Evolutionary conservation across 2,113 vertebrate species (phyloP), one percentile per base, ranked within the genome.

Genomic region (Phainopepla nitens): DNA sequence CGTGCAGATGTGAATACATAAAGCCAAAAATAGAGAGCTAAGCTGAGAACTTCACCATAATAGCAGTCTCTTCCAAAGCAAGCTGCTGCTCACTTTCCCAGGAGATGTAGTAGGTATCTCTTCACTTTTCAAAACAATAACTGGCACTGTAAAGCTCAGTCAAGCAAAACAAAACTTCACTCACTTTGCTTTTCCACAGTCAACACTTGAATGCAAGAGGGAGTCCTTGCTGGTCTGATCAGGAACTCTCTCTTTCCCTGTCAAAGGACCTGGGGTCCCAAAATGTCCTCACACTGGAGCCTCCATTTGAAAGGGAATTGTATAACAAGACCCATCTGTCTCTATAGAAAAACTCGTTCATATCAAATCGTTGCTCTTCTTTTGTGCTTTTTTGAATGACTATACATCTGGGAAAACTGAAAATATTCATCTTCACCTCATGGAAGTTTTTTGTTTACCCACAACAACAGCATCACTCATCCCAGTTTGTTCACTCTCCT

Each of bases 111-210:
- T 39, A 93, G 90, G 68, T 57, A 70, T 73, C 72, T 83, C 86
- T 84, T 95, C 70, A 61, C 83, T 89, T 90, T 90, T 87, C 91
- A 84, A 64, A 96, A 92, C 90, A 96, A 62, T 84, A 95, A 94
- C 77, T 56, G 72, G 28, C 44, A 60, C 0, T 8, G 83, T 62
- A 94, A 90, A 94, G 45, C 78, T 95, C 89, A 89, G 81, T 72
- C 65, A 94, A 82, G 77, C 89, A 92, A 91, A 92, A 72, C 36
- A 87, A 83, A 94, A 64, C 72, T 94, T 93, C 88, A 88, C 58
- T 85, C 65, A 44, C 71, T 86, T 87, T 8, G 12, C 47, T 94
- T 93, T 92, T 75, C 50, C 68, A 56, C 44, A 78, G 64, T 36
- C 79, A 77, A 29, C 50, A 60, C 70, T 39, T 36, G 35, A 94